These are phyloP conservation scores for Octomys mimax DNA, from an alignment of 2,797 vertebrate species.

Conservation along the genomic window DNA sequence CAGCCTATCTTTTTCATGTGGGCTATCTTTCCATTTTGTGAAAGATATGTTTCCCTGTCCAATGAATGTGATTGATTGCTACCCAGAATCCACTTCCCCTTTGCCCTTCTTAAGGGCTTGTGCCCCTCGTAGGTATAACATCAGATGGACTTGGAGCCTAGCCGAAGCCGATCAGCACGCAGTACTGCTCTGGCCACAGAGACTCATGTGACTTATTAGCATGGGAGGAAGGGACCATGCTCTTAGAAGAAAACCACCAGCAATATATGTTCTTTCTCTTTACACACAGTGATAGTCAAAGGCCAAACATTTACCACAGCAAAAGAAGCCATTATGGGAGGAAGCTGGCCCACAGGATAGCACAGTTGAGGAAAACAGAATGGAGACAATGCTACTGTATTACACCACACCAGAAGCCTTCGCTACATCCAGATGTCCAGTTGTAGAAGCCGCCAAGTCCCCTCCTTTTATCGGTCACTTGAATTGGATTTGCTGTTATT, in stretches of 20 bases:
- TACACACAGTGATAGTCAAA: neutral
- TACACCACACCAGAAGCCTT: neutral
- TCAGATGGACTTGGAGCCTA: neutral
- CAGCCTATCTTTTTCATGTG: neutral
- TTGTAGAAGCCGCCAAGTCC: neutral
- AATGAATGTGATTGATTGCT: neutral
- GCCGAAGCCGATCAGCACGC: neutral
- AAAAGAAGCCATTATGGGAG: neutral
- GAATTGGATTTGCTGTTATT: neutral
- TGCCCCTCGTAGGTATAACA: neutral
- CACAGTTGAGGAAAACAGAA: neutral
- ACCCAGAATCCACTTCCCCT: neutral
- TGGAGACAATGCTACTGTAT: neutral
- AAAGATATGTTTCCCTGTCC: neutral
- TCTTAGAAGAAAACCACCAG: neutral
- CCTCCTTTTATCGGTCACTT: neutral
- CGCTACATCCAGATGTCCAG: neutral
- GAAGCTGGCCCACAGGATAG: neutral
- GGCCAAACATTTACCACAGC: neutral
- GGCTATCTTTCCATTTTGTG: neutral
- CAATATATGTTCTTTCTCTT: slow-evolving; percentile 35
- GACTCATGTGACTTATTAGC: neutral
- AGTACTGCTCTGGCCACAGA: neutral
- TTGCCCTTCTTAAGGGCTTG: neutral
- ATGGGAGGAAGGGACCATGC: neutral